Evolutionary conservation across 2,888 invertebrate species (phyloP).

Genomic region (Pachliopta kotzebuea): DNA sequence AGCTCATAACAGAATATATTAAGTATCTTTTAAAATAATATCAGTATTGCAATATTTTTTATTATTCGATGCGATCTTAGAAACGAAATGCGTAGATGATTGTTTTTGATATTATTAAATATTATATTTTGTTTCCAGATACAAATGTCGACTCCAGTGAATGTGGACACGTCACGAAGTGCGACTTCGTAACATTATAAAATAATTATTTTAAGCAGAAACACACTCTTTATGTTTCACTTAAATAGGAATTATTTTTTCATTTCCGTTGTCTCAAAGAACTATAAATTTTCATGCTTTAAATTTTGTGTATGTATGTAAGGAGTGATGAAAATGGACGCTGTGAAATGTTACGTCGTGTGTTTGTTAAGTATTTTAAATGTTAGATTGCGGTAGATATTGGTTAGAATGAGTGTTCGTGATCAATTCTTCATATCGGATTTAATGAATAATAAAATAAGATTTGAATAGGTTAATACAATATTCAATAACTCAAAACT

Average conservation of each 20-base stretch:
- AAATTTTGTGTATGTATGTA: constrained; percentile 57
- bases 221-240: constrained; percentile 57
- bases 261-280: constrained; percentile 66
- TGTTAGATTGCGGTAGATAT: constrained; percentile 10
- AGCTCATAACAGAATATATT: no score
- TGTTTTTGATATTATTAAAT: neutral
- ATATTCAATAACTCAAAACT: neutral
- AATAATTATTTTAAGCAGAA: constrained; percentile 59
- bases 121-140: constrained; percentile 48
- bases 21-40: no score
- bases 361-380: constrained; percentile 32
- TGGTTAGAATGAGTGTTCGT: constrained; percentile 4
- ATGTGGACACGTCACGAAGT: constrained; percentile 62
- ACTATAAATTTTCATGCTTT: constrained; percentile 70
- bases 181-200: constrained; percentile 71
- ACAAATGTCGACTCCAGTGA: constrained; percentile 52
- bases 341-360: constrained; percentile 39
- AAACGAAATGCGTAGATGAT: neutral
- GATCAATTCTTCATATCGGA: constrained; percentile 16
- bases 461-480: neutral
- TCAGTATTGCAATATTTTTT: neutral
- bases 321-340: constrained; percentile 11
- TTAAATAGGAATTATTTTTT: constrained; percentile 71
- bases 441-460: neutral
- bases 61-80: neutral